A percentile compares a stretch with the other conserved stretches of the same genome.
phyloP scores from a whole-genome alignment of 2,888 invertebrate genomes.

The Ferrisia virgata region DNA sequence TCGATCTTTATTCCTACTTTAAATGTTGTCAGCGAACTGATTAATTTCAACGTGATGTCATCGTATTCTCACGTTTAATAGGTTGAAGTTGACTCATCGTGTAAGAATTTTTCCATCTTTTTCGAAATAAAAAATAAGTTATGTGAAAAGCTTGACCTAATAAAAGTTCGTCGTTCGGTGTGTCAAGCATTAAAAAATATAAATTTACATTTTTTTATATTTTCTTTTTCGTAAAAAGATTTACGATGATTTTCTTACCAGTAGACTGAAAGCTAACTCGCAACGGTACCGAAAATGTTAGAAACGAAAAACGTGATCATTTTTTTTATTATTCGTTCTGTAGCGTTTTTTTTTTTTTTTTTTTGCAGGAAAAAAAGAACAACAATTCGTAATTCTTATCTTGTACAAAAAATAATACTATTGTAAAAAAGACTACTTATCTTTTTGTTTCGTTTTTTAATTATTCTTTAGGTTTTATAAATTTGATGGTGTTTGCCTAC shows the following conservation, averaged over 20 bases:
- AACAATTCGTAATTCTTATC: background rate
- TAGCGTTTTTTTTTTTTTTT: background rate
- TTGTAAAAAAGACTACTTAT: background rate
- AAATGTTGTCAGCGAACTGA: background rate
- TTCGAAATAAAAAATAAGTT: background rate
- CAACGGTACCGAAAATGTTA: background rate
- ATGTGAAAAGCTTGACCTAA: background rate
- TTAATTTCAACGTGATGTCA: background rate
- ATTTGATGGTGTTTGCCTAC: too few species aligned
- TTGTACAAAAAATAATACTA: background rate
- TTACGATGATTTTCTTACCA: background rate
- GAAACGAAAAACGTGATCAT: background rate
- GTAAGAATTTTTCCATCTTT: background rate
- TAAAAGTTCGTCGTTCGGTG: background rate
- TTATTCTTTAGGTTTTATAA: background rate
- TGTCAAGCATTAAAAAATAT: slow-evolving; percentile 8
- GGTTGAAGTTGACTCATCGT: too few species aligned
- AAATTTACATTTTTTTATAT: background rate
- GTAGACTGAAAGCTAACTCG: background rate
- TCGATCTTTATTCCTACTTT: background rate
- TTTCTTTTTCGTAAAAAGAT: background rate
- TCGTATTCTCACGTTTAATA: background rate
- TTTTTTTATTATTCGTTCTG: background rate
- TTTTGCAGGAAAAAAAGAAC: background rate
- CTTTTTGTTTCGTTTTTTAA: background rate